Base-by-base conservation (phyloP, 2,797 vertebrate species). In the Falco columbarius region DNA sequence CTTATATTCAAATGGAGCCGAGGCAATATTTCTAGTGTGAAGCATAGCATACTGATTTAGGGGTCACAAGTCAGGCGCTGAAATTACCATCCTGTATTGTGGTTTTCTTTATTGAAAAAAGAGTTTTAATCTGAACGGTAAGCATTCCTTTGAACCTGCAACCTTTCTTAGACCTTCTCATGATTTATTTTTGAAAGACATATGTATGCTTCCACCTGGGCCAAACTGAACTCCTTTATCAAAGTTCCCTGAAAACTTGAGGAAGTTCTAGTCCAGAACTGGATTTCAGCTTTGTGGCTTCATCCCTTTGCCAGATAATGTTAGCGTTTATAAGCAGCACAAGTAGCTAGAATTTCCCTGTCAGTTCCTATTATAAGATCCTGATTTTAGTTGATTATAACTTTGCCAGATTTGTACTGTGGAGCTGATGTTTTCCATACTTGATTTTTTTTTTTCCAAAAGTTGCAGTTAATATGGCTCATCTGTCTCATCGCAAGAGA, bases 311-410 rank as follows among this genome's bases (percentile, higher is more conserved):
- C 73, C 90, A 90, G 65, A 77, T 65, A 83, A 32, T 6, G 27
- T 55, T 73, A 52, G 54, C 10, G 2, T 74, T 94, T 95, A 76
- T 75, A 81, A 93, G 76, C 76, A 90, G 62, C 76, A 73, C 86
- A 84, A 96, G 94, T 96, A 93, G 95, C 86, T 95, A 84, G 90
- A 97, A 89, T 95, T 95, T 96, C 86, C 63, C 86, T 97, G 96
- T 94, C 93, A 95, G 73, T 56, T 94, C 93, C 88, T 93, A 90
- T 97, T 95, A 94, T 23, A 87, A 82, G 67, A 82, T 51, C 38
- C 40, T 93, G 94, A 86, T 75, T 93, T 89, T 90, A 90, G 81
- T 51, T 90, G 85, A 73, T 94, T 90, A 40, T 90, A 95, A 89
- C 87, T 94, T 90, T 92, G 91, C 90, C 93, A 97, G 94, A 89